Base-by-base conservation (phyloP, 64 coral and sea anemone species). In the Exaiptasia diaphana region DNA sequence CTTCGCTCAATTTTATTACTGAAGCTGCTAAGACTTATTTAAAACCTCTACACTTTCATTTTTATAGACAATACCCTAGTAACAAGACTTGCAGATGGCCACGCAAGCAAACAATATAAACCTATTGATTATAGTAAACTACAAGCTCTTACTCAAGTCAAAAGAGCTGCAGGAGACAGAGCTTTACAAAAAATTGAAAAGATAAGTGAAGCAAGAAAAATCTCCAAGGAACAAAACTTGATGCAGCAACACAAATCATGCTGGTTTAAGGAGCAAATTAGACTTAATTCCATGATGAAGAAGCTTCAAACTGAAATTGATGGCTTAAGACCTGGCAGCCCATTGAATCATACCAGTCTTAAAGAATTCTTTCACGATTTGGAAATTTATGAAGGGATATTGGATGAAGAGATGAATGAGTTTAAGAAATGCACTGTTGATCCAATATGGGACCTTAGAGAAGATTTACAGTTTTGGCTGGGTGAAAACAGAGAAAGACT, bases 401-500 rank as follows among this genome's bases (percentile, higher is more conserved):
- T 97, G 8, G 67, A 46, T 59, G 89, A 92, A 60, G 94, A 91
- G 10, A 88, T 67, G 34, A 82, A 74, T 12, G 85, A 83, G 11
- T 97, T 97, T 49, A 91, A 83, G 22, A 88, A 92, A 21, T 88
- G 67, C 73, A 97, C 94, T 29, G 50, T 97, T 50, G 84, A 92
- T 24, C 95, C 95, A 73, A 11, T 99, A 3, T 92, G 90, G 85
- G 95, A 99, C 77, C 45, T 99, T 60, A 82, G 79, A 50, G 95
- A 99, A 48, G 95, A 99, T 75, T 73, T 99, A 15, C 89, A 93
- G 68, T 88, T 85, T 38, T 99, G 95, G 95, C 67, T 99, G 24
- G 59, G 85, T 74, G 95, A 99, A 46, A 92, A 93, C 68, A 99
- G 85, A 76, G 91, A 94, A 56, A 94, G 86, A 73, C 81, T 94